Conservation (phyloP, 2,113 vertebrate species). For the Perca flavescens region DNA sequence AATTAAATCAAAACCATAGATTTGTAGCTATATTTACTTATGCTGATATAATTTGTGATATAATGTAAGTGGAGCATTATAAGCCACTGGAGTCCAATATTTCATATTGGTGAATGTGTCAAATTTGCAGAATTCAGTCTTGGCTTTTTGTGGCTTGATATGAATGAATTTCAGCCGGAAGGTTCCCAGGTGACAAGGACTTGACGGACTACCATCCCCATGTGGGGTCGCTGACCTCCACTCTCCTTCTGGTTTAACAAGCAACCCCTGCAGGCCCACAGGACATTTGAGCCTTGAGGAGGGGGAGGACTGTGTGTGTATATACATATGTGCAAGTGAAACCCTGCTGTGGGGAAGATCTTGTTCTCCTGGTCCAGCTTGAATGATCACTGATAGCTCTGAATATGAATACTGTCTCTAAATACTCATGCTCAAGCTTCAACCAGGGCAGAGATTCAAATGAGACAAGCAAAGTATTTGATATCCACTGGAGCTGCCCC, state of each 20-base stretch:
- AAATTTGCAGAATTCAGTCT: background rate
- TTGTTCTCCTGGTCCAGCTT: conserved; percentile 66
- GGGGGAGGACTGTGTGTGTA: conserved; percentile 34
- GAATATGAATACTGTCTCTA: conserved; percentile 21
- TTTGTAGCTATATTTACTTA: background rate
- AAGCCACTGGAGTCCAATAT: conserved; percentile 19
- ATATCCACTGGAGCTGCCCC: background rate
- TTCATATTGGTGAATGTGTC: background rate
- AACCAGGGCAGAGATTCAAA: background rate
- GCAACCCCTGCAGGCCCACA: conserved; percentile 28
- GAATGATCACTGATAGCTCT: conserved; percentile 30
- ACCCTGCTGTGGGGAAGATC: conserved; percentile 58
- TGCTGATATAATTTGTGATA: background rate
- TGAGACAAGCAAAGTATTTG: background rate
- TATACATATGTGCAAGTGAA: conserved; percentile 19
- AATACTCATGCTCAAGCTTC: background rate
- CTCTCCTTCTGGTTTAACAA: conserved; percentile 65
- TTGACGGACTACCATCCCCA: conserved; percentile 48
- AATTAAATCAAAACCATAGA: background rate
- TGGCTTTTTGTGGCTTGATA: background rate
- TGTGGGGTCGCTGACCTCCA: conserved; percentile 60
- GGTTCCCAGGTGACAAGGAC: conserved; percentile 40
- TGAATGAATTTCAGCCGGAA: conserved; percentile 17
- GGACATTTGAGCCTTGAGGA: conserved; percentile 36
- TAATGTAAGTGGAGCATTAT: conserved; percentile 16